Conservation (phyloP, 2,113 vertebrate genomes). For the Syrrhaptes paradoxus region DNA sequence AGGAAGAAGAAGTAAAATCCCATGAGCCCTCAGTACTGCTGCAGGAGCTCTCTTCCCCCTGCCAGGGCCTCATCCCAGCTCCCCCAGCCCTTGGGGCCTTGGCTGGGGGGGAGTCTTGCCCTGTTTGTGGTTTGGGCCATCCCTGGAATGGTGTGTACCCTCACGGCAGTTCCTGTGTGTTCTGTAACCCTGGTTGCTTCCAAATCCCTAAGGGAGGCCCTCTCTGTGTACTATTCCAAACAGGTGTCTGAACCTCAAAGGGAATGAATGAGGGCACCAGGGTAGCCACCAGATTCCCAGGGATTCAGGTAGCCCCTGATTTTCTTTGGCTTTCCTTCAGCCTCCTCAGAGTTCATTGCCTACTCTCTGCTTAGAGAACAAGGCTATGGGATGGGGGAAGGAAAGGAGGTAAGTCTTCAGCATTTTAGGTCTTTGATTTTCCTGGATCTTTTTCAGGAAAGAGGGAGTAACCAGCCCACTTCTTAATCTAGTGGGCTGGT, state of each 20-base stretch:
- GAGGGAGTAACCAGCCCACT: constrained; percentile 27
- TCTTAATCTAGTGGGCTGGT: constrained; percentile 20
- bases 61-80: constrained; percentile 53
- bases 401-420: constrained; percentile 61
- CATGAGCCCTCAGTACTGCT: neutral
- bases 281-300: constrained; percentile 65
- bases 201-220: constrained; percentile 39
- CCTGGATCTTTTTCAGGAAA: constrained; percentile 49
- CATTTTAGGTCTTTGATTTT: constrained; percentile 42
- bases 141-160: constrained; percentile 69
- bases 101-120: constrained; percentile 47
- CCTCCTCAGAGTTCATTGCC: constrained; percentile 57
- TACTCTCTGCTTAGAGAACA: constrained; percentile 47
- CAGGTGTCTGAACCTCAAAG: constrained; percentile 65
- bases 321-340: constrained; percentile 64
- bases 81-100: constrained; percentile 55
- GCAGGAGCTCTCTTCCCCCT: constrained; percentile 57
- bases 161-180: constrained; percentile 40
- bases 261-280: constrained; percentile 61
- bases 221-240: constrained; percentile 60
- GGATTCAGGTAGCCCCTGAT: constrained; percentile 63
- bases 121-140: constrained; percentile 59
- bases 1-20: constrained; percentile 83
- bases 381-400: constrained; percentile 56
- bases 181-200: constrained; percentile 54